These are phyloP conservation scores for Phocoena sinus DNA, from an alignment of 2,113 vertebrate species.

Conservation along the genomic window DNA sequence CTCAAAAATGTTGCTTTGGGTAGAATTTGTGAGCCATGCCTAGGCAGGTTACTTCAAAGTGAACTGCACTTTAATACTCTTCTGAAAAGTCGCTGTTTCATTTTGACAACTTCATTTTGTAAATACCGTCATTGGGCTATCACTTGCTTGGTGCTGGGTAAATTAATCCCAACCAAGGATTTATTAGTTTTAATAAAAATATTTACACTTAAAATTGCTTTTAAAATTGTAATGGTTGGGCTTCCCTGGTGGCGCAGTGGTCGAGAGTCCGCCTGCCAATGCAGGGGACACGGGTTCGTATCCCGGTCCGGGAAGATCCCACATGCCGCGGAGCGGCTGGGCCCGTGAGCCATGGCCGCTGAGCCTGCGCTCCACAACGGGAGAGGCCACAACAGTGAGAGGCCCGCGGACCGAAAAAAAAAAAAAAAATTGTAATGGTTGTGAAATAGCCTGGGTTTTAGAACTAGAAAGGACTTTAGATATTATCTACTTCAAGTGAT, in stretches of 20 bases:
- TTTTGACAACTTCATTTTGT: conserved; percentile 66
- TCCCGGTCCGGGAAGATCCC: too few species aligned
- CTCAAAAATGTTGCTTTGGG: conserved; percentile 32
- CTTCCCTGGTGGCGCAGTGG: too few species aligned
- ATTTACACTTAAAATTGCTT: background rate
- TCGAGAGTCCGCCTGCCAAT: too few species aligned
- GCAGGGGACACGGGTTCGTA: too few species aligned
- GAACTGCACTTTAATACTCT: conserved; percentile 57
- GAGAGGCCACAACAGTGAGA: too few species aligned
- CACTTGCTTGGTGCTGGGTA: background rate
- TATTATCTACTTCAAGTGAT: background rate
- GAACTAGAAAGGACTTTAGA: background rate
- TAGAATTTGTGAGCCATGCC: conserved; percentile 43
- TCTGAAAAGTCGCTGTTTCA: conserved; percentile 45
- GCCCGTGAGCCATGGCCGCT: too few species aligned
- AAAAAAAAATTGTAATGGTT: background rate
- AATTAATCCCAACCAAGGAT: conserved; percentile 55
- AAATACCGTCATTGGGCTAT: conserved; percentile 29
- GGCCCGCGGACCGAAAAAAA: too few species aligned
- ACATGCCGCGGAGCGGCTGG: too few species aligned
- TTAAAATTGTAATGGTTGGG: background rate
- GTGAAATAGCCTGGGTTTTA: conserved; percentile 8
- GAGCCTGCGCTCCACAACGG: too few species aligned
- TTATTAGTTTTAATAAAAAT: conserved; percentile 41
- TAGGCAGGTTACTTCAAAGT: conserved; percentile 65